Percentiles rank a stretch among this genome's conserved stretches.
Evolutionary conservation across 1,140 invertebrate species (phyloP).

Genomic region (Ditylenchus dipsaci): DNA sequence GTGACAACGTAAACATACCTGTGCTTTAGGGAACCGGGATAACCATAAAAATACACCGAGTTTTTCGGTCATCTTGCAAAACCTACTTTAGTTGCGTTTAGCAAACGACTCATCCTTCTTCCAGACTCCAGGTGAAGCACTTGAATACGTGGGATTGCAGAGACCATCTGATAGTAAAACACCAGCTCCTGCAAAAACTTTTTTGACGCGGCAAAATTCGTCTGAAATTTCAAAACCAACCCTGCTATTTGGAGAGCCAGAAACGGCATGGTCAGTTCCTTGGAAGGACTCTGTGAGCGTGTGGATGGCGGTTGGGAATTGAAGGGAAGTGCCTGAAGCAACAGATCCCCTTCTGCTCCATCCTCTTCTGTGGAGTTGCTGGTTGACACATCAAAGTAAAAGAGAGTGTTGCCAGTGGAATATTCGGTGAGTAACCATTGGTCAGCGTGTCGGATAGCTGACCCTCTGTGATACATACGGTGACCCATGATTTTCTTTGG

Average conservation of each 20-base stretch:
- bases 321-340: background rate
- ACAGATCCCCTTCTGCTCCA: background rate
- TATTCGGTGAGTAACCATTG: constrained; percentile 35
- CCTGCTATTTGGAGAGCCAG: background rate
- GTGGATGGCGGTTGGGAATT: constrained; percentile 25
- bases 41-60: too few relatives aligned
- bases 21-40: too few relatives aligned
- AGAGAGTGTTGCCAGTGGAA: constrained; percentile 18
- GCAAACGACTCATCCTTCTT: constrained; percentile 16
- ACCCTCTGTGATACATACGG: constrained; percentile 11
- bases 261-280: constrained; percentile 31
- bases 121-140: constrained; percentile 19
- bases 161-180: constrained; percentile 30
- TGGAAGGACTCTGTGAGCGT: constrained; percentile 22
- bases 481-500: background rate
- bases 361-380: background rate
- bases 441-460: constrained; percentile 17
- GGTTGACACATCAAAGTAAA: constrained; percentile 13
- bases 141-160: constrained; percentile 13
- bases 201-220: too few relatives aligned
- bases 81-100: constrained; percentile 31
- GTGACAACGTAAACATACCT: too few relatives aligned
- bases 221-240: too few relatives aligned
- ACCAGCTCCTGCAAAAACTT: constrained; percentile 2
- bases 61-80: too few relatives aligned